phyloP scores from a whole-genome alignment of 2,113 vertebrate species.

The Anolis sagrei region DNA sequence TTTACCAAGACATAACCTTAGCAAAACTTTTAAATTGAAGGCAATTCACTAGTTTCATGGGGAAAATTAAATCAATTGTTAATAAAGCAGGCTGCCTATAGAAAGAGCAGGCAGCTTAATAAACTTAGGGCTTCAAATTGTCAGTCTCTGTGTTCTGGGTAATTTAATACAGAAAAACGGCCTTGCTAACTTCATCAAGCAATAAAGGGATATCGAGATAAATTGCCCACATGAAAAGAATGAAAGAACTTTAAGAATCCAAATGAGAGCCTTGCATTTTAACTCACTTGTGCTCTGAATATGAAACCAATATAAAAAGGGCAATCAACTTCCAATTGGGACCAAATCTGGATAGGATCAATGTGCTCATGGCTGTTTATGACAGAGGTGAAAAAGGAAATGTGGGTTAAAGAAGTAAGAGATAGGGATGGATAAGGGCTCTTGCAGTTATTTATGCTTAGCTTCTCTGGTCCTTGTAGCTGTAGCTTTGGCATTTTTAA shows the following conservation, averaged over 20 bases:
- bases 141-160: slow-evolving; percentile 34
- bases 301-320: neutral
- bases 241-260: neutral
- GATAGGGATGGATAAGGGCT: neutral
- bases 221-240: slow-evolving; percentile 27
- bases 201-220: slow-evolving; percentile 54
- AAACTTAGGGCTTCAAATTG: slow-evolving; percentile 23
- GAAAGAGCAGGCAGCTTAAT: slow-evolving; percentile 46
- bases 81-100: slow-evolving; percentile 58
- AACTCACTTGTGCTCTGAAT: neutral
- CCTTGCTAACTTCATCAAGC: slow-evolving; percentile 60
- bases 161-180: slow-evolving; percentile 58
- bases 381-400: neutral
- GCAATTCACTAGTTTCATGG: slow-evolving; percentile 55
- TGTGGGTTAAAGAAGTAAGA: neutral
- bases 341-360: neutral
- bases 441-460: neutral
- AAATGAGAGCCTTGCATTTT: neutral
- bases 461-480: neutral
- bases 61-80: slow-evolving; percentile 63
- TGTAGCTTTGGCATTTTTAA: neutral
- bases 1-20: slow-evolving; percentile 48
- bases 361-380: neutral
- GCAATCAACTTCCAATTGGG: neutral
- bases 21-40: slow-evolving; percentile 58